phyloP scores from a whole-genome alignment of 2,888 invertebrate species.

The Hypselothyrea guttata region DNA sequence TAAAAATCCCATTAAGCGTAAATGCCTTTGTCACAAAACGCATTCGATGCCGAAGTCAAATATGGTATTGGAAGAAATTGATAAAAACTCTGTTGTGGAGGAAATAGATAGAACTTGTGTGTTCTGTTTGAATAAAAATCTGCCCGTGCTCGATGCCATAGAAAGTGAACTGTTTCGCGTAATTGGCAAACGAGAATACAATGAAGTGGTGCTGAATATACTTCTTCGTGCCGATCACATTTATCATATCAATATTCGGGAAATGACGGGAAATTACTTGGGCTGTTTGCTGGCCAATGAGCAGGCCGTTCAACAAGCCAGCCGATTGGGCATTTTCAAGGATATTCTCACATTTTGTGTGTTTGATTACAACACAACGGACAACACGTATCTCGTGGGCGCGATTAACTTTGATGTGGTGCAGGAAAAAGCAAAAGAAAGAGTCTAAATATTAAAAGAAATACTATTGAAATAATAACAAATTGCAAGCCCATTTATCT shows the following conservation, averaged over 20 bases:
- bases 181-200: constrained; percentile 23
- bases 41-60: no score
- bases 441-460: no score
- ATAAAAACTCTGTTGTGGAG: not conserved
- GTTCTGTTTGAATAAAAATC: constrained; percentile 40
- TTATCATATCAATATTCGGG: constrained; percentile 69
- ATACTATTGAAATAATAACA: no score
- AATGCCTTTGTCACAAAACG: no score
- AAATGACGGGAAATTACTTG: constrained; percentile 39
- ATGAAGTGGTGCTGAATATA: constrained; percentile 54
- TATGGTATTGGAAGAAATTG: no score
- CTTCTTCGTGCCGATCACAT: constrained; percentile 62
- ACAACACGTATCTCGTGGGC: constrained; percentile 23
- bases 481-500: no score
- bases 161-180: constrained; percentile 25
- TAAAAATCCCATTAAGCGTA: no score
- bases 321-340: constrained; percentile 36
- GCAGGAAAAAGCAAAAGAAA: no score
- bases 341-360: constrained; percentile 60
- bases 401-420: constrained; percentile 52
- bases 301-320: constrained; percentile 52
- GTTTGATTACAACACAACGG: constrained; percentile 45
- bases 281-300: constrained; percentile 67
- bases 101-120: no score
- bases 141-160: constrained; percentile 34